Evolutionary conservation across 2,113 vertebrate genomes (phyloP), one percentile per base, ranked within the genome.

Genomic region (Lipophrys pholis): DNA sequence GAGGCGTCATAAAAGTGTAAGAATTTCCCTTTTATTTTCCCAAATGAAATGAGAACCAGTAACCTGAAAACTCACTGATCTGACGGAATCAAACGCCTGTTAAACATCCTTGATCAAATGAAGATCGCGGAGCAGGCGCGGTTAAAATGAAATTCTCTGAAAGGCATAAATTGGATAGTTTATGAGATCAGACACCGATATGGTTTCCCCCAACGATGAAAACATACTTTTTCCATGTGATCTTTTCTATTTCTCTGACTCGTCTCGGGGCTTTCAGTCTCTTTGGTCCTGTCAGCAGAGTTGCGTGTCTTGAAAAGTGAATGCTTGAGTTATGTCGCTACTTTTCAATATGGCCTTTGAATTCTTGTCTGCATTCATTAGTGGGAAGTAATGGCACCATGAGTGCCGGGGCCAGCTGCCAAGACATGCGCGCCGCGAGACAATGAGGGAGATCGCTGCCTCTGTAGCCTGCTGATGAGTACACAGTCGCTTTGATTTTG

Each of bases 281-380:
- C 42, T 60, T 71, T 21, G 5, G 16, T 39, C n/a, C 39, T 5
- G 30, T 61, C 74, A 78, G 66, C 67, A 66, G 72, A 70, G 74
- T 11, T 14, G 7, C 30, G 52, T 1, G 36, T 73, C 62, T 68
- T 46, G 15, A 69, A 53, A 79, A 73, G 68, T 52, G 65, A 78
- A 71, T 10, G 9, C 59, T 52, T 61, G 46, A 72, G 58, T 66
- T 53, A 38, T 84, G 80, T 82, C 48, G 17, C 57, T 61, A 45
- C 55, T 38, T 74, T 77, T 81, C 68, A 77, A 72, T 70, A 61
- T 78, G 76, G 74, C 87, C 79, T 87, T 85, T 83, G 71, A 83
- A 64, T 89, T 81, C 49, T 50, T 76, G 76, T 84, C 82, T 73
- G 78, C 71, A 66, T 66, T 90, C 81, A 87, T 90, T 91, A 89